Conservation (phyloP, 2,888 invertebrate genomes). For the Anthrax anthrax region DNA sequence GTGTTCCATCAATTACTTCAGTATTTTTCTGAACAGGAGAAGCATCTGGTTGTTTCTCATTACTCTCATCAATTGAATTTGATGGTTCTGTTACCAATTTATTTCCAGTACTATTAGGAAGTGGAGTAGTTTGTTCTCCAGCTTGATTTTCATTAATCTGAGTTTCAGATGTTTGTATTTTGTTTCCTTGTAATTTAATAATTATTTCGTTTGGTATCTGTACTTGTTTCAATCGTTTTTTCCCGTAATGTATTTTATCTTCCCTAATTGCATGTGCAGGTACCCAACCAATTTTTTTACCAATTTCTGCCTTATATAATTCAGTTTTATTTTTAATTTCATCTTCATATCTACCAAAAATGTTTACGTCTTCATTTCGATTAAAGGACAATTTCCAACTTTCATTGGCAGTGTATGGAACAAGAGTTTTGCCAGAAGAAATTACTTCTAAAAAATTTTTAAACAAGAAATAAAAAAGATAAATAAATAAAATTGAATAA, state of each 20-base stretch:
- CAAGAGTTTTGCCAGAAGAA: conserved; percentile 43
- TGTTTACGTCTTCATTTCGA: conserved; percentile 40
- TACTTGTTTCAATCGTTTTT: conserved; percentile 31
- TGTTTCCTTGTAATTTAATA: not conserved
- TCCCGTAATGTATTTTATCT: conserved; percentile 38
- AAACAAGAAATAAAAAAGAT: not conserved
- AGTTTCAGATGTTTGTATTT: not conserved
- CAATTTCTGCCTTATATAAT: conserved; percentile 52
- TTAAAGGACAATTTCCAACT: conserved; percentile 46
- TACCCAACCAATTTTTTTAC: conserved; percentile 53
- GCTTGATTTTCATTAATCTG: not conserved
- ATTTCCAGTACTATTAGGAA: not conserved
- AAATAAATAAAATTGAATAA: not conserved
- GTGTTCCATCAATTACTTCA: not conserved
- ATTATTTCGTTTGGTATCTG: conserved; percentile 17
- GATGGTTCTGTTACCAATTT: not conserved
- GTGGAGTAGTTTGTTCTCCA: not conserved
- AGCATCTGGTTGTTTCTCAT: not conserved
- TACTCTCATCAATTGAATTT: no score
- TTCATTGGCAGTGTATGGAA: conserved; percentile 42
- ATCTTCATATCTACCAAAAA: conserved; percentile 60
- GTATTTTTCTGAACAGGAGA: not conserved
- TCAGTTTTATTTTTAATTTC: conserved; percentile 37
- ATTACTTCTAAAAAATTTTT: conserved; percentile 20
- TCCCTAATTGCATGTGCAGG: conserved; percentile 46